Evolutionary conservation across 2,113 vertebrate species (phyloP).

Genomic region (Gnathonemus echidnorhynchus): DNA sequence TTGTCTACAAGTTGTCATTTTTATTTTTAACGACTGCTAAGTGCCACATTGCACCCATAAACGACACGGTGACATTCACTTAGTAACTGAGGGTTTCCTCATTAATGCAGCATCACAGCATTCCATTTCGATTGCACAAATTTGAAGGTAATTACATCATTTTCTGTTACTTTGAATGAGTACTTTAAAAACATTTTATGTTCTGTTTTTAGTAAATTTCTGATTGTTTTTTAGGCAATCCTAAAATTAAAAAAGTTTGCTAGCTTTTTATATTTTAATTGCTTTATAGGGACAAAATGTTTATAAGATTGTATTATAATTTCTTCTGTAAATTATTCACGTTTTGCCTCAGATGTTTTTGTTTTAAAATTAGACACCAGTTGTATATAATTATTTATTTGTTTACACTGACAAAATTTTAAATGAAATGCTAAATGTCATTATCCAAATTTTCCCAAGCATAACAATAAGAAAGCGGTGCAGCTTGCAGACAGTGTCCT

Average conservation of each 20-base stretch:
- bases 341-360: constrained; percentile 43
- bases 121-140: constrained; percentile 46
- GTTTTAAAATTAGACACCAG: constrained; percentile 63
- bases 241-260: constrained; percentile 27
- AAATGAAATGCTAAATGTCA: constrained; percentile 50
- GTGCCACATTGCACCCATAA: not conserved
- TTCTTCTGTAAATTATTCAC: constrained; percentile 81
- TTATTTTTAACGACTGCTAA: not conserved
- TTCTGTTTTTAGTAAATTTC: constrained; percentile 22
- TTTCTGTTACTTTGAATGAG: constrained; percentile 42
- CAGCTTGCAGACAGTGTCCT: not conserved
- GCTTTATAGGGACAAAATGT: constrained; percentile 60
- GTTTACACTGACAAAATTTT: constrained; percentile 63
- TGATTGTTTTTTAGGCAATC: constrained; percentile 39
- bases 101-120: not conserved
- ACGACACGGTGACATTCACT: not conserved
- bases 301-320: constrained; percentile 90
- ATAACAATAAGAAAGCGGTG: not conserved
- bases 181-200: constrained; percentile 23
- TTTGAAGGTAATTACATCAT: constrained; percentile 40
- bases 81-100: not conserved
- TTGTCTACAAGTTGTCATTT: not conserved
- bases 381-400: constrained; percentile 98
- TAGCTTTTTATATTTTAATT: constrained; percentile 40
- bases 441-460: constrained; percentile 51